A percentile compares a stretch with the other conserved stretches of the same genome.
These are phyloP conservation scores for Vanessa cardui DNA, from an alignment of 2,888 invertebrate genomes.

Conservation along the genomic window DNA sequence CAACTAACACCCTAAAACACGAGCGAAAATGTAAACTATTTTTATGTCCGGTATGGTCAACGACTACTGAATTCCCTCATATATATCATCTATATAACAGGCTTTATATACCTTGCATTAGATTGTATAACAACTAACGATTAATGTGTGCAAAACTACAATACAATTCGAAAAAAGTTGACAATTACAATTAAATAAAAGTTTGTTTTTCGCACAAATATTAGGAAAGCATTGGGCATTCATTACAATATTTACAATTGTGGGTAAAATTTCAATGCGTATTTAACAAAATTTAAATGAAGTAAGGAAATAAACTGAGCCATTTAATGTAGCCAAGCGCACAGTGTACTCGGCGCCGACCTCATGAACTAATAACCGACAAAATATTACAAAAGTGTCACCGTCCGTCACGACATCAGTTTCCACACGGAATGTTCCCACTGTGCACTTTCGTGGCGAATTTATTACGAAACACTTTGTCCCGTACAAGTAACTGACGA, in stretches of 20 bases:
- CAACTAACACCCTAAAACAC: too few relatives aligned
- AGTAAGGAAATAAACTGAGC: background rate
- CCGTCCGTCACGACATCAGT: slow-evolving; percentile 63
- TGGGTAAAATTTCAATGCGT: background rate
- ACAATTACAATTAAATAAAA: too few relatives aligned
- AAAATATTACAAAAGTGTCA: slow-evolving; percentile 56
- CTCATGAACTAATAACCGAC: slow-evolving; percentile 51
- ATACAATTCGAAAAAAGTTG: too few relatives aligned
- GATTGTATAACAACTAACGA: too few relatives aligned
- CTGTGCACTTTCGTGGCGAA: slow-evolving; percentile 10
- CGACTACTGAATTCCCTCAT: too few relatives aligned
- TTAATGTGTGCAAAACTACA: too few relatives aligned
- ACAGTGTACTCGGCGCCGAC: slow-evolving; percentile 16
- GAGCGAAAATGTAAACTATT: too few relatives aligned
- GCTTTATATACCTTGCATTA: too few relatives aligned
- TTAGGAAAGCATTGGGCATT: background rate
- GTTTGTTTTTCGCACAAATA: background rate
- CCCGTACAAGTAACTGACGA: slow-evolving; percentile 1
- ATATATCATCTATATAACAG: too few relatives aligned
- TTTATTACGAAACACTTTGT: slow-evolving; percentile 12
- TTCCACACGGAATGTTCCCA: slow-evolving; percentile 41
- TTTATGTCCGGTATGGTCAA: too few relatives aligned
- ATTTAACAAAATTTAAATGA: background rate
- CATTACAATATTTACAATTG: background rate
- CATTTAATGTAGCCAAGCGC: slow-evolving; percentile 29